phyloP scores from a whole-genome alignment of 2,888 invertebrate species.

The Adelognathus sp. region DNA sequence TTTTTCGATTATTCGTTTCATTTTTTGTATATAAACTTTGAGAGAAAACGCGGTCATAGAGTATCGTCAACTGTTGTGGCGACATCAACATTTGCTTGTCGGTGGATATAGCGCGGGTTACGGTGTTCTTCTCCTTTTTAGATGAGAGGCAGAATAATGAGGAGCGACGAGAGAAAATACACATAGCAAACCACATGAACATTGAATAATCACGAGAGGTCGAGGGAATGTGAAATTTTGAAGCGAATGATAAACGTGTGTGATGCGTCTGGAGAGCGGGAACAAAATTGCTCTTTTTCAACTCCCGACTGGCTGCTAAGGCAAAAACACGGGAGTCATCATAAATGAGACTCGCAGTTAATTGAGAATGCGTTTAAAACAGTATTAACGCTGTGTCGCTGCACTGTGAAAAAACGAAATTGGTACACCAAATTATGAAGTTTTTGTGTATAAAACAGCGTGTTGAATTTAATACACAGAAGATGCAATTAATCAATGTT shows the following conservation, averaged over 20 bases:
- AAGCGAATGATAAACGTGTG: not conserved
- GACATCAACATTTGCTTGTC: conserved; percentile 71
- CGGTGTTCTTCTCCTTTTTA: conserved; percentile 75
- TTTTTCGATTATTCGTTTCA: conserved; percentile 36
- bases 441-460: no score
- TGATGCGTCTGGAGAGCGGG: not conserved
- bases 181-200: conserved; percentile 30
- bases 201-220: conserved; percentile 1
- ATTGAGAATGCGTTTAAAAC: conserved; percentile 48
- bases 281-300: no score
- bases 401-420: no score
- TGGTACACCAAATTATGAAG: no score
- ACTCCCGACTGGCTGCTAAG: no score
- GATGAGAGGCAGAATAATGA: conserved; percentile 52
- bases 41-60: conserved; percentile 65
- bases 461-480: no score
- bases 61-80: conserved; percentile 71
- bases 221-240: not conserved
- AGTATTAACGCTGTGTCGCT: conserved; percentile 55
- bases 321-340: no score
- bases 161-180: conserved; percentile 8
- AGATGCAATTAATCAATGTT: no score
- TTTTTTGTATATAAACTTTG: conserved; percentile 74
- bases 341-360: not conserved
- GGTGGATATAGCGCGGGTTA: conserved; percentile 74